A percentile compares a stretch with the other conserved stretches of the same genome.
Evolutionary conservation across 2,113 vertebrate genomes (phyloP).

Genomic region (Phainopepla nitens): DNA sequence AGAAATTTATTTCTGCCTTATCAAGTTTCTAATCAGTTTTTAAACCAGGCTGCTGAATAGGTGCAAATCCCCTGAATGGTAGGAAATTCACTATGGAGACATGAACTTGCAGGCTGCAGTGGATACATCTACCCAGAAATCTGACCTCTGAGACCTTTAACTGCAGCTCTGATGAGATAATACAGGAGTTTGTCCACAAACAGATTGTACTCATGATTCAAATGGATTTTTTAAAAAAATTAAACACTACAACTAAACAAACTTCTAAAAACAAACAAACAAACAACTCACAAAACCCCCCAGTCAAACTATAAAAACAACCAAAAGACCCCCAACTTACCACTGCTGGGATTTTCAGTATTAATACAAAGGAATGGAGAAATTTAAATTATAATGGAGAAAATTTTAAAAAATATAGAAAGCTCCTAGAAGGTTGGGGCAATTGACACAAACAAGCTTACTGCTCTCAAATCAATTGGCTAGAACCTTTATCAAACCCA

Average conservation of each 20-base stretch:
- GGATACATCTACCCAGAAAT: background rate
- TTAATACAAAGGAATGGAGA: background rate
- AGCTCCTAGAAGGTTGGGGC: background rate
- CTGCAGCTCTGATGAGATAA: background rate
- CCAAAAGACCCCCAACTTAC: fast-evolving
- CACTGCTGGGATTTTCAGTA: background rate
- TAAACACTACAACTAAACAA: background rate
- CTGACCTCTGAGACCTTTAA: background rate
- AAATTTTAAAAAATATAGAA: background rate
- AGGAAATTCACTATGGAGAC: background rate
- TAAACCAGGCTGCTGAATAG: background rate
- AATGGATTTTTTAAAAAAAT: background rate
- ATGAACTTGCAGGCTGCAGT: background rate
- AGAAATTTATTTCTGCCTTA: slow-evolving; percentile 1
- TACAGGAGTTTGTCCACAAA: background rate
- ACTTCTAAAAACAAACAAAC: background rate
- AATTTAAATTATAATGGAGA: background rate
- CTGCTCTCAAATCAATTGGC: background rate
- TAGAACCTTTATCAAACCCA: background rate
- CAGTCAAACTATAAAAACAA: background rate
- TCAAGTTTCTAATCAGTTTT: background rate
- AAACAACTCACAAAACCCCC: background rate
- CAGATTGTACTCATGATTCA: background rate
- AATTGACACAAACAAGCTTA: background rate
- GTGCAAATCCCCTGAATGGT: background rate